A percentile compares a stretch with the other conserved stretches of the same genome.
These are phyloP conservation scores for Lycia hirtaria DNA, from an alignment of 2,888 invertebrate genomes.

Conservation along the genomic window DNA sequence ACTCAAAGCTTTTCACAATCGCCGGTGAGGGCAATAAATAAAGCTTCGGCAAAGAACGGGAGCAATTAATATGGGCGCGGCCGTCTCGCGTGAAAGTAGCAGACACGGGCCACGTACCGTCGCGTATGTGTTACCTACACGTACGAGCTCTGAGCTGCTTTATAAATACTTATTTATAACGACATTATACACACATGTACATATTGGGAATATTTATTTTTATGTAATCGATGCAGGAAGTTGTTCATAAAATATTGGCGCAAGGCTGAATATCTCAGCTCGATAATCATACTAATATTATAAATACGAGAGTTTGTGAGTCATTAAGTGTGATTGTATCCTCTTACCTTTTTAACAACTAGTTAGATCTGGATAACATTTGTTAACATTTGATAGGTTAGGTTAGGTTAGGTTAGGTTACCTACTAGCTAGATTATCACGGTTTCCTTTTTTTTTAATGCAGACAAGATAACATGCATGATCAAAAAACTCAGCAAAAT, in stretches of 20 bases:
- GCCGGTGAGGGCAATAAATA: constrained; percentile 81
- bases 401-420: too few relatives aligned
- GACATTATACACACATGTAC: constrained; percentile 34
- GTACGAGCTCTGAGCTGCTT: constrained; percentile 18
- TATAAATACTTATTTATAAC: constrained; percentile 38
- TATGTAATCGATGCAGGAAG: constrained; percentile 35
- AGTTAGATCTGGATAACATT: too few relatives aligned
- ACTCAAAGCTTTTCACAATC: constrained; percentile 83
- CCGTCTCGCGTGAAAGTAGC: constrained; percentile 81
- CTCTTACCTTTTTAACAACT: too few relatives aligned
- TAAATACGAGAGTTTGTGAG: too few relatives aligned
- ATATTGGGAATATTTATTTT: constrained; percentile 20
- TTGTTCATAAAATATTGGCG: constrained; percentile 24
- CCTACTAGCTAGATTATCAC: too few relatives aligned
- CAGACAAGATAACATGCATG: too few relatives aligned
- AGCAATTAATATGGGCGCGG: constrained; percentile 85
- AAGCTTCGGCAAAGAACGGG: constrained; percentile 83
- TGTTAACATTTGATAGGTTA: too few relatives aligned
- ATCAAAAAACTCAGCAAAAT: too few relatives aligned
- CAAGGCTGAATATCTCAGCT: constrained; percentile 9
- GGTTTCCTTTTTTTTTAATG: too few relatives aligned
- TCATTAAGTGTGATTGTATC: too few relatives aligned
- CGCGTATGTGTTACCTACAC: constrained; percentile 53
- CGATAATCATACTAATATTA: too few relatives aligned
- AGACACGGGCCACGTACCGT: constrained; percentile 61